Evolutionary conservation across 2,888 invertebrate species (phyloP), one percentile per base, ranked within the genome.

Genomic region (Apodemia mormo): DNA sequence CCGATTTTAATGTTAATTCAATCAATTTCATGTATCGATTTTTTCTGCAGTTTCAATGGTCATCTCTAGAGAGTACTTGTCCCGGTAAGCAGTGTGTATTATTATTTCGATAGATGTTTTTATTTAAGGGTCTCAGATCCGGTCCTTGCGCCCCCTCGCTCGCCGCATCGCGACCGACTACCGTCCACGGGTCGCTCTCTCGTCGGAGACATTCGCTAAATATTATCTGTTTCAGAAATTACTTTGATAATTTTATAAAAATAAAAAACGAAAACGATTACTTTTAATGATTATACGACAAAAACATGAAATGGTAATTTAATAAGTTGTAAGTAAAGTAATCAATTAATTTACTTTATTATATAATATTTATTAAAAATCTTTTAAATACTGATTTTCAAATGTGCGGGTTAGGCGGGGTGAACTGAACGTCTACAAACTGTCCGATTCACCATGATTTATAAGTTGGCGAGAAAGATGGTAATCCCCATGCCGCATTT

Each of bases 91-190:
- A 86, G 89, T 89, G 87, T 85, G 89, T 92, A 92, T 92, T 93
- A 92, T 92, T 93, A 92, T 92, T 92, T 85, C 87, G 90, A 92
- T 90, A 89, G 90, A 90, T 92, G 91, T 90, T 92, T 92, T 92
- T 91, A 91, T 90, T 92, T 91, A 87, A 91, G 92, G 92, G 92
- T 91, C 90, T 89, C 81, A 83, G 87, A 92, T 89, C 92, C 92
- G 93, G 92, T 92, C 90, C 86, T 84, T 77, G 88, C 88, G 88
- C 90, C 88, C 92, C 90, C 90, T 88, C 90, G 85, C 90, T 87
- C 89, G 85, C 82, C 80, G 79, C 82, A 70, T 73, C 76, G 77
- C 68, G 68, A 40, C 68, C 68, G 77, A 79, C 82, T 81, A 79
- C 80, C 80, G 79, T 69, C 79, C 78, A 75, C 73, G 75, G 67